Conservation (phyloP, 2,888 invertebrate species). For the Drosophila flavopinicola region DNA sequence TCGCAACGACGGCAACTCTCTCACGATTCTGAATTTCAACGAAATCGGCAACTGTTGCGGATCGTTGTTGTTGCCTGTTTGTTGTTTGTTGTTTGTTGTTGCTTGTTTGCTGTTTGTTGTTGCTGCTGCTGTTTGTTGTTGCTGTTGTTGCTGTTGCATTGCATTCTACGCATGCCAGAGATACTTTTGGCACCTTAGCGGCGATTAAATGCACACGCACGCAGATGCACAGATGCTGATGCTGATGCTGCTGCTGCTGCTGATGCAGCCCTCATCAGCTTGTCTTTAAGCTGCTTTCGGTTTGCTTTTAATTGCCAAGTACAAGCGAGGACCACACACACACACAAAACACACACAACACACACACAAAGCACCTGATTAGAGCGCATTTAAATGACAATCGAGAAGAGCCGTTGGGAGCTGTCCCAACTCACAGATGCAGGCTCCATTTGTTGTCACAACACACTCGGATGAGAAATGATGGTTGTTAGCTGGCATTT, state of each 20-base stretch:
- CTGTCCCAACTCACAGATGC: background rate
- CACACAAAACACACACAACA: slow-evolving; percentile 4
- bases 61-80: slow-evolving; percentile 37
- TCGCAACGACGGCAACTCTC: slow-evolving; percentile 75
- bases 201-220: slow-evolving; percentile 77
- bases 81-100: slow-evolving; percentile 7
- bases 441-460: slow-evolving; percentile 61
- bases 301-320: slow-evolving; percentile 73
- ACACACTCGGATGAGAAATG: slow-evolving; percentile 61
- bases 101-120: slow-evolving; percentile 5
- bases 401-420: slow-evolving; percentile 47
- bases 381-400: slow-evolving; percentile 75
- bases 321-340: slow-evolving; percentile 71
- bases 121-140: slow-evolving; percentile 3
- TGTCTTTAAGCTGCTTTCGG: slow-evolving; percentile 67
- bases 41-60: slow-evolving; percentile 68
- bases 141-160: slow-evolving; percentile 35
- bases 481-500: slow-evolving; percentile 19
- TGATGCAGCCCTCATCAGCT: slow-evolving; percentile 19
- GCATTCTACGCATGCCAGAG: slow-evolving; percentile 78
- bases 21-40: slow-evolving; percentile 79
- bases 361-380: slow-evolving; percentile 55
- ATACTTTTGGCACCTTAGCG: slow-evolving; percentile 80
- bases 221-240: slow-evolving; percentile 4
- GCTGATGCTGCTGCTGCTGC: background rate